Conservation (phyloP, 2,113 vertebrate genomes). For the Chaenocephalus aceratus region DNA sequence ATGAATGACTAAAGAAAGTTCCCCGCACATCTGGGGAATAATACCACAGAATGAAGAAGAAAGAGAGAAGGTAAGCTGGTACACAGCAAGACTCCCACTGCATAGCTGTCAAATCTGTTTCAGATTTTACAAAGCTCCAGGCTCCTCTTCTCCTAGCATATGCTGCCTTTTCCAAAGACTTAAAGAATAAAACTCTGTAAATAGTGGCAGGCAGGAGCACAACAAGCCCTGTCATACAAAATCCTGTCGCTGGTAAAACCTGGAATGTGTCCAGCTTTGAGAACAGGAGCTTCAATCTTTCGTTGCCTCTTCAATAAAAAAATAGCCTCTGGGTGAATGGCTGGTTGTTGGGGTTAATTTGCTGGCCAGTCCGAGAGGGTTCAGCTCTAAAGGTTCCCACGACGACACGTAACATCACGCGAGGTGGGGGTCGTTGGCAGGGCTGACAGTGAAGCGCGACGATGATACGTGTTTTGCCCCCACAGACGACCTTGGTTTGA, state of each 20-base stretch:
- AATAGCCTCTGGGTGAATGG: conserved; percentile 83
- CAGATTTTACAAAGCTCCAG: conserved; percentile 80
- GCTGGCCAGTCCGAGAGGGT: conserved; percentile 64
- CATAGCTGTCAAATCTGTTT: conserved; percentile 84
- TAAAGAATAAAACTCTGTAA: conserved; percentile 73
- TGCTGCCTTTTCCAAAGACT: conserved; percentile 70
- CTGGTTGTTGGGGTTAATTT: conserved; percentile 72
- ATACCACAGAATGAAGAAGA: conserved; percentile 80
- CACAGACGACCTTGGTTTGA: conserved; percentile 79
- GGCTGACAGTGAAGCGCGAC: conserved; percentile 93
- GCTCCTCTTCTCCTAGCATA: conserved; percentile 70
- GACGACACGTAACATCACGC: conserved; percentile 69
- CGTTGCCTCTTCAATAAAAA: conserved; percentile 80
- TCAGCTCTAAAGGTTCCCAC: conserved; percentile 57
- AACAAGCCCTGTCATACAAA: conserved; percentile 73
- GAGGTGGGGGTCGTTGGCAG: conserved; percentile 89
- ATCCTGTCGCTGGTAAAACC: conserved; percentile 82
- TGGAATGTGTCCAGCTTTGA: conserved; percentile 80
- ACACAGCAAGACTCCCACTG: conserved; percentile 85
- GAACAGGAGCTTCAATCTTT: conserved; percentile 79
- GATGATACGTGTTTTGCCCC: conserved; percentile 83
- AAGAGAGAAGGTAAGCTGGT: conserved; percentile 84
- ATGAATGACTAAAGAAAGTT: conserved; percentile 77
- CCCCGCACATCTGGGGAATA: conserved; percentile 65
- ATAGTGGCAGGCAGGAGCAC: conserved; percentile 75